These are phyloP conservation scores for human DNA, from an alignment of 2,113 vertebrate genomes.

Conservation along the genomic window GRCh38 chr3:6805001-6805500, in stretches of 20 bases:
- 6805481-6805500: not conserved
- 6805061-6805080: too few relatives aligned
- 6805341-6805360: not conserved
- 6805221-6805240: not conserved
- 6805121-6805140: too few relatives aligned
- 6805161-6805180: too few relatives aligned
- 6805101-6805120: too few relatives aligned
- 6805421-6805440: not conserved
- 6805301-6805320: not conserved
- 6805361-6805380: not conserved
- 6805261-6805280: not conserved
- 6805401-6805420: rapidly evolving
- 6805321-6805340: not conserved
- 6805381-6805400: not conserved
- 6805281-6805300: not conserved
- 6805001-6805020: not conserved
- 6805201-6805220: not conserved
- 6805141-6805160: too few relatives aligned
- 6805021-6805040: not conserved
- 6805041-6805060: not conserved
- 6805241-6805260: too few relatives aligned
- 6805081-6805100: too few relatives aligned
- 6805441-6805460: not conserved
- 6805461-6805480: not conserved
- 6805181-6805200: not conserved